Evolutionary conservation across 2,888 invertebrate genomes (phyloP), one percentile per base, ranked within the genome.

Genomic region (Calliscelio sp.): DNA sequence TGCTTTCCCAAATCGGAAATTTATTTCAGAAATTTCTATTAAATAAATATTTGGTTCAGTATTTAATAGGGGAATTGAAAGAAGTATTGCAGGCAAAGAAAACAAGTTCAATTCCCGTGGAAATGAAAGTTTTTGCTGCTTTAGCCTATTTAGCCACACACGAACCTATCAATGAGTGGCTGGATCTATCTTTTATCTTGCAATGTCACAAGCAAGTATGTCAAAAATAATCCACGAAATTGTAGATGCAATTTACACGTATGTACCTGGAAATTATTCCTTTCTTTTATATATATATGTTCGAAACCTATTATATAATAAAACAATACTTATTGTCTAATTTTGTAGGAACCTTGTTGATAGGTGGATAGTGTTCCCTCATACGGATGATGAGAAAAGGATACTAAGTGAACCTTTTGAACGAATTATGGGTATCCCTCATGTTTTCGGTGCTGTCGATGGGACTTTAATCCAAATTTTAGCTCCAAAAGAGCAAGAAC

Each of bases 51-150:
- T 38, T 38, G 22, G 38, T 38, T 2, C 18, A 35, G 14, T 59
- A 59, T 38, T 18, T 59, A 2, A 22, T 59, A 59, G 10, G 11
- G 1, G 59, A 38, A 16, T n/a, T 53, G 28, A 53, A 22, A 22
- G 24, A 24, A 2, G 49, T 51, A 10, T 11, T 51, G 5, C 8
- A 7, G 11, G 3, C 49, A 20, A 51, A 24, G 24, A 6, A 20
- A 51, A 10, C 8, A 11, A 24, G 11, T 10, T 22, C 22, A 2
- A 51, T 51, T 51, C 10, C 14, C 8, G 24, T 51, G 18, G 49
- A 51, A 51, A 51, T 20, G 24, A 51, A 51, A 22, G n/a, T 51
- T 51, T 51, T 51, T 51, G 49, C 49, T 11, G 18, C 46, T n/a
- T 46, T 46, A 46, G 46, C 46, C 16, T 46, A 18, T 28, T 28